Conservation (phyloP, 1,140 invertebrate genomes). For the Diuraphis noxia region DNA sequence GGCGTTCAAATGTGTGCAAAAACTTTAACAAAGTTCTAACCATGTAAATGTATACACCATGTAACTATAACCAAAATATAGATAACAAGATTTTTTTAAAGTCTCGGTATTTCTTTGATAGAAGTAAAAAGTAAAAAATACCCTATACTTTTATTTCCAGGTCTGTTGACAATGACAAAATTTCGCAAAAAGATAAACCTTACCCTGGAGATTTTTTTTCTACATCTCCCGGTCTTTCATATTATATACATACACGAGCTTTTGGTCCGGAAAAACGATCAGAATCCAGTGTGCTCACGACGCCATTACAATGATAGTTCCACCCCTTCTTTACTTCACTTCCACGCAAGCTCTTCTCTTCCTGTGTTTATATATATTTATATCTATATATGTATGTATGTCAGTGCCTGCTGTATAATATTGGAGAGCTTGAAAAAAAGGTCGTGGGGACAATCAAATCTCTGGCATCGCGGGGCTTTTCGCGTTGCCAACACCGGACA, state of each 20-base stretch:
- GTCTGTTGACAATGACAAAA: conserved; percentile 46
- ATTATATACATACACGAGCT: conserved; percentile 38
- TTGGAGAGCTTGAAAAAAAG: conserved; percentile 27
- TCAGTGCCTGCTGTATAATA: conserved; percentile 10
- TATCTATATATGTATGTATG: background rate
- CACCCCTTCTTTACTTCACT: background rate
- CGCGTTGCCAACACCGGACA: conserved; percentile 36
- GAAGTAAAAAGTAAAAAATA: conserved; percentile 1
- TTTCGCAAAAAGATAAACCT: conserved; percentile 29
- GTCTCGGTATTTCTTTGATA: background rate
- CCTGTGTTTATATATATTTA: background rate
- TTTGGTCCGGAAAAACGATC: conserved; percentile 47
- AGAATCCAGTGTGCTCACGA: conserved; percentile 35
- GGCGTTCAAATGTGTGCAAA: conserved; percentile 18
- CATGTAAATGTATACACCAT: background rate
- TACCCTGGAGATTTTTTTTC: conserved; percentile 28
- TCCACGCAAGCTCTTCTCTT: background rate
- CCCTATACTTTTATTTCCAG: conserved; percentile 9
- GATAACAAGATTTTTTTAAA: background rate
- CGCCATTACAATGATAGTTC: conserved; percentile 41
- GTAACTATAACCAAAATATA: background rate
- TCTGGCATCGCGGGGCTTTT: conserved; percentile 46
- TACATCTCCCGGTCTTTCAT: background rate
- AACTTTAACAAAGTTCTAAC: background rate
- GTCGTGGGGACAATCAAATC: conserved; percentile 47